Evolutionary conservation across 2,113 vertebrate species (phyloP).

Genomic region (Pungitius pungitius): DNA sequence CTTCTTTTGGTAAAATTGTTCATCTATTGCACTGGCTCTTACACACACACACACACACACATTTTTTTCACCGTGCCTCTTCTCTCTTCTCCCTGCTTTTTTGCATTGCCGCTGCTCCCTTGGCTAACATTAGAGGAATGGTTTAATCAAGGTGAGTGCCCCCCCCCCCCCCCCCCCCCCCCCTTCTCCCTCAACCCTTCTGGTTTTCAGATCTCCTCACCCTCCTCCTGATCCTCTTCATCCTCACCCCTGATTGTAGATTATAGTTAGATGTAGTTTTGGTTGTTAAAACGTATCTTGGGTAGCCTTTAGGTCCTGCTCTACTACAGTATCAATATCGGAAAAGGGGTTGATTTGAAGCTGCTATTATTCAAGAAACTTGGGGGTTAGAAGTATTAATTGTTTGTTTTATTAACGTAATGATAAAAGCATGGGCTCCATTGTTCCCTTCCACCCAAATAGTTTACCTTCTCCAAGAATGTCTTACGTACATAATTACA

Average conservation of each 20-base stretch:
- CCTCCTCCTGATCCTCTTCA: constrained; percentile 29
- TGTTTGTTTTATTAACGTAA: neutral
- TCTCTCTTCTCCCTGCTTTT: constrained; percentile 80
- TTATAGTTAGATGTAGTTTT: constrained; percentile 60
- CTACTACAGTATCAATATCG: constrained; percentile 21
- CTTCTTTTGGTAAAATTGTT: constrained; percentile 46
- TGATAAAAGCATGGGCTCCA: neutral
- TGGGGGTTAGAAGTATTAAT: neutral
- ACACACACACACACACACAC: constrained; percentile 46
- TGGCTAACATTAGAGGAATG: constrained; percentile 95
- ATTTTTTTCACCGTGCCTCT: constrained; percentile 80
- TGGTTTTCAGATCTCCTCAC: neutral
- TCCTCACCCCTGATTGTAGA: constrained; percentile 43
- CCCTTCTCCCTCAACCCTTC: constrained; percentile 19
- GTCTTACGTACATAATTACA: neutral
- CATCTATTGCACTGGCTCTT: constrained; percentile 47
- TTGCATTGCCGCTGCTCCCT: constrained; percentile 88
- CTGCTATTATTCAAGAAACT: neutral
- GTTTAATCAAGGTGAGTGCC: constrained; percentile 97
- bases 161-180: constrained; percentile 26
- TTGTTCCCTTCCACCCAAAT: neutral
- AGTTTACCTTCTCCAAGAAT: neutral
- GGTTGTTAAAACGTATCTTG: constrained; percentile 21
- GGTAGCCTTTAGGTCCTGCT: constrained; percentile 37
- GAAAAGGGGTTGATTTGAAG: neutral